These are phyloP conservation scores for Podargus strigoides DNA, from an alignment of 2,797 vertebrate species.

Conservation along the genomic window DNA sequence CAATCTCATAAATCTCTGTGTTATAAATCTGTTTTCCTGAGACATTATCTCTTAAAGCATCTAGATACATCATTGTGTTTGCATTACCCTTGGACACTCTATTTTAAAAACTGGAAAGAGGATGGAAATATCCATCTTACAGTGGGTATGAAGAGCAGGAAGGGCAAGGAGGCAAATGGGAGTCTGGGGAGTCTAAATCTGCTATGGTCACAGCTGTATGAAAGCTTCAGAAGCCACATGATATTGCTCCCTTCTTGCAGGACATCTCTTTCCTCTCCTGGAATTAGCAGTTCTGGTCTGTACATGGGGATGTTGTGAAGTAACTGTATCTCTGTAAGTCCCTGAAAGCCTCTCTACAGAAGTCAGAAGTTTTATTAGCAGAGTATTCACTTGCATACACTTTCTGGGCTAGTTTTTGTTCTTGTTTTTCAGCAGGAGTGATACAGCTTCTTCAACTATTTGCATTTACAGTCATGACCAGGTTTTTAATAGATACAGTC, in stretches of 20 bases:
- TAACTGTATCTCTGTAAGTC: neutral
- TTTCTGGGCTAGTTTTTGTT: neutral
- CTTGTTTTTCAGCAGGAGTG: neutral
- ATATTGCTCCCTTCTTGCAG: neutral
- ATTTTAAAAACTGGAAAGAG: neutral
- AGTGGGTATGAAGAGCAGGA: neutral
- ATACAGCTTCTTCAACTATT: slow-evolving; percentile 8
- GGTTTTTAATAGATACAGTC: slow-evolving; percentile 24
- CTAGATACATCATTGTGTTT: neutral
- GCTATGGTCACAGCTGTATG: neutral
- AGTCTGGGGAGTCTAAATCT: neutral
- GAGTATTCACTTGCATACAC: neutral
- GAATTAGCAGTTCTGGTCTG: neutral
- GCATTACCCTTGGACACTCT: neutral
- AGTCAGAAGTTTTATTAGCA: neutral
- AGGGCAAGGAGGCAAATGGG: neutral
- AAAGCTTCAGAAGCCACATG: neutral
- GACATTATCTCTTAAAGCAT: neutral
- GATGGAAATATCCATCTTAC: neutral
- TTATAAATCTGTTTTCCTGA: neutral
- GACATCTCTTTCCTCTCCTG: neutral
- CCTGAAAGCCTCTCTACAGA: neutral
- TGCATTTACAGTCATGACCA: neutral
- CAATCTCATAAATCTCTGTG: neutral
- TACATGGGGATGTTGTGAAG: neutral